phyloP scores from a whole-genome alignment of 2,888 invertebrate species.

The Calameuta idolon region DNA sequence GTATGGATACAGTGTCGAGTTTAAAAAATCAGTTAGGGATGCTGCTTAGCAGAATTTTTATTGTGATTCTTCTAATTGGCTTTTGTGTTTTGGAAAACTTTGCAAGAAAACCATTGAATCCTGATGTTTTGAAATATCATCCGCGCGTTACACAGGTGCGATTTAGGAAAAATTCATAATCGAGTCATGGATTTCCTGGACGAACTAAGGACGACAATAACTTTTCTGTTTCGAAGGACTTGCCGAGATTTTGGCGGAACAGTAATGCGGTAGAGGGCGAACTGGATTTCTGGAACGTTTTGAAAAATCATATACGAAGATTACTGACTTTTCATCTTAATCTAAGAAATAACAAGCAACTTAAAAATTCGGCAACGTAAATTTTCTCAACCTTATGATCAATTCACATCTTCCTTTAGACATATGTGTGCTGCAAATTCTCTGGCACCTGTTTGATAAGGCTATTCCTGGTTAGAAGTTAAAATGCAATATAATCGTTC shows the following conservation, averaged over 20 bases:
- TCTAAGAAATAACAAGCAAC: not conserved
- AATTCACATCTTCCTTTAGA: not conserved
- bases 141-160: conserved; percentile 28
- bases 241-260: not conserved
- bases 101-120: conserved; percentile 19
- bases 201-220: not conserved
- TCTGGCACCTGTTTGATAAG: not conserved
- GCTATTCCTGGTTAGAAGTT: not conserved
- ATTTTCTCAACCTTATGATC: not conserved
- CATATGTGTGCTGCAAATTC: not conserved
- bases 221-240: not conserved
- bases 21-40: not conserved
- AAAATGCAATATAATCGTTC: not conserved
- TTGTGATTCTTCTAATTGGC: not conserved
- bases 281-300: not conserved
- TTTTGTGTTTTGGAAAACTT: not conserved
- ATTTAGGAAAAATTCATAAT: not conserved
- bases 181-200: not conserved
- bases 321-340: conserved; percentile 22
- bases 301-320: conserved; percentile 29
- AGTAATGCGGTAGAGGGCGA: not conserved
- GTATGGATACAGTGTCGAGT: not conserved
- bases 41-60: not conserved
- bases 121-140: conserved; percentile 35
- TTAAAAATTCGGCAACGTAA: not conserved